phyloP scores from a whole-genome alignment of 1,140 invertebrate genomes.

The Calycopis cecrops region DNA sequence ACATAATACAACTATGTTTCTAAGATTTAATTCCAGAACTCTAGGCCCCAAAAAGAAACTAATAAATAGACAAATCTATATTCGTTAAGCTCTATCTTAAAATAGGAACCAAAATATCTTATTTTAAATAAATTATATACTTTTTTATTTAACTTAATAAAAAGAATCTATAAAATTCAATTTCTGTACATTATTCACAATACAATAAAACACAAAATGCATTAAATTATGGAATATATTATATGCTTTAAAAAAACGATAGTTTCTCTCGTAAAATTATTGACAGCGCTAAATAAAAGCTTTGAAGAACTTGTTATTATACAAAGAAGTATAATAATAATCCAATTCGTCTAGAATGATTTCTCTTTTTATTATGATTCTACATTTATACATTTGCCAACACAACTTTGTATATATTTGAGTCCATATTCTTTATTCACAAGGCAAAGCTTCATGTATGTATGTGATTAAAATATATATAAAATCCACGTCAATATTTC shows the following conservation, averaged over 20 bases:
- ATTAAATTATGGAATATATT: conserved; percentile 25
- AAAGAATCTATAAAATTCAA: conserved; percentile 42
- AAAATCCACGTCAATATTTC: too few relatives aligned
- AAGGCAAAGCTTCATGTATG: too few relatives aligned
- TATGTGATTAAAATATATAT: too few relatives aligned
- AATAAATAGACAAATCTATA: conserved; percentile 46
- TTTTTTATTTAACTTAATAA: conserved; percentile 50
- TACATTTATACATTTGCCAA: too few relatives aligned
- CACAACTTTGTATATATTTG: too few relatives aligned
- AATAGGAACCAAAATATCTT: conserved; percentile 69
- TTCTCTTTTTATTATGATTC: too few relatives aligned
- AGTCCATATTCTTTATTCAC: too few relatives aligned
- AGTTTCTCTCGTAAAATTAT: too few relatives aligned
- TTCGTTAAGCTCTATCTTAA: conserved; percentile 50
- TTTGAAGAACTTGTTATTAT: too few relatives aligned
- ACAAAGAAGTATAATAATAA: too few relatives aligned
- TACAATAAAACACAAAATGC: conserved; percentile 26
- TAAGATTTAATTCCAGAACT: conserved; percentile 23
- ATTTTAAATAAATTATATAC: conserved; percentile 60
- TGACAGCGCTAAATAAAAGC: too few relatives aligned
- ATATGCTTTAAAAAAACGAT: conserved; percentile 4
- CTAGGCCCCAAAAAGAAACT: conserved; percentile 26
- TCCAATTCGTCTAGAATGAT: too few relatives aligned
- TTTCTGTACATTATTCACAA: conserved; percentile 58
- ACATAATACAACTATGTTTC: conserved; percentile 26